Evolutionary conservation across 2,888 invertebrate genomes (phyloP).

Genomic region (Acanthococcus lagerstroemiae): DNA sequence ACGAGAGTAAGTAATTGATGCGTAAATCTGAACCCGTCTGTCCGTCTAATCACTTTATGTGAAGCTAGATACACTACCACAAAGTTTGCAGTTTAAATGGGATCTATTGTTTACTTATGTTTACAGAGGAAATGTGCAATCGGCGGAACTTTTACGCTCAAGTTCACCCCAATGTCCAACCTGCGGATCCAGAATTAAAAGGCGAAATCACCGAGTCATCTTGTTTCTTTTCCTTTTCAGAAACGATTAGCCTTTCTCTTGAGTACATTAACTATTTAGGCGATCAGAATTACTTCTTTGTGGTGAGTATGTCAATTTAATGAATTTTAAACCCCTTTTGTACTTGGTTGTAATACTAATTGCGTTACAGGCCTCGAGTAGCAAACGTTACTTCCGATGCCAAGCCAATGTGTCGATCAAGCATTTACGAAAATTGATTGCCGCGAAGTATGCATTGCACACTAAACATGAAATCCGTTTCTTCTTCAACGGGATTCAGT

Average conservation of each 20-base stretch:
- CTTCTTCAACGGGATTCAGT: slow-evolving; percentile 32
- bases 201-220: slow-evolving; percentile 46
- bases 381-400: slow-evolving; percentile 32
- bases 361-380: slow-evolving; percentile 36
- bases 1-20: slow-evolving; percentile 58
- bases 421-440: slow-evolving; percentile 29
- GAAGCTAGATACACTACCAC: not conserved
- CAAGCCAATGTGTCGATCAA: slow-evolving; percentile 27
- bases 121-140: slow-evolving; percentile 31
- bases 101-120: not conserved
- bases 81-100: too few relatives aligned
- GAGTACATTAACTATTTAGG: slow-evolving; percentile 47
- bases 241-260: slow-evolving; percentile 55
- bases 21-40: not conserved
- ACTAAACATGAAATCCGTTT: slow-evolving; percentile 31
- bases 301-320: slow-evolving; percentile 7
- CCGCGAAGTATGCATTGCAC: slow-evolving; percentile 28
- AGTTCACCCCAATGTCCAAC: slow-evolving; percentile 27
- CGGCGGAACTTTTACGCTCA: slow-evolving; percentile 31
- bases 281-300: slow-evolving; percentile 13
- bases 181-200: slow-evolving; percentile 19
- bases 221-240: slow-evolving; percentile 56
- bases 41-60: too few relatives aligned
- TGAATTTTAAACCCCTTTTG: not conserved
- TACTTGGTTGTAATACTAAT: too few relatives aligned